Base-by-base conservation (phyloP, 1,140 invertebrate genomes). In the Amphibalanus amphitrite region DNA sequence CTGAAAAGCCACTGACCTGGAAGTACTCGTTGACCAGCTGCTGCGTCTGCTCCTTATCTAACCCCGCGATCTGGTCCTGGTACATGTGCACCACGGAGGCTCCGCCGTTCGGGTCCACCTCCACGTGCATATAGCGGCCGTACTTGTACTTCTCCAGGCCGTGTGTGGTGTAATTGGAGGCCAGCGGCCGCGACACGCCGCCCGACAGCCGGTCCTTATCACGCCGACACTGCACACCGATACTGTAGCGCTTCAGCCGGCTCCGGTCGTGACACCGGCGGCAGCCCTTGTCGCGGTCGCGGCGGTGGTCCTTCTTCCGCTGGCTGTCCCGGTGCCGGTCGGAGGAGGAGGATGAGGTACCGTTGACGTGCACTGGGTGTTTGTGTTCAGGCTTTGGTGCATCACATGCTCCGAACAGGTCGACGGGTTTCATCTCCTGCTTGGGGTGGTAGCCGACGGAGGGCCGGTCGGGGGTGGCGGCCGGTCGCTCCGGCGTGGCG, bases 51-150 rank as follows among this genome's bases (percentile, higher is more conserved):
- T 86, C 84, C 0, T 82, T 79, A 67, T 83, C 73, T n/a, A 98
- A 82, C 77, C 86, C 83, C 76, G 89, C 86, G 65, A 98, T 88
- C 81, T 98, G 92, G 76, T 95, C 88, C 80, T 97, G 93, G 81
- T 95, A 94, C 78, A 95, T 85, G 82, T 95, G 92, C 47, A 98
- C 86, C 15, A 96, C 88, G 59, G 88, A 86, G 3, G 93, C 95
- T 30, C 93, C 95, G n/a, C 96, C 96, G 83, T 98, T 98, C 0
- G 92, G 87, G 82, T 97, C 93, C 0, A 88, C 89, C 81, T 98
- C 95, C 75, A 96, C 85, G 74, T 91, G 87, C 78, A 93, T 90
- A 75, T 87, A 90, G 72, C 87, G 83, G 69, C 86, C 84, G 78
- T 89, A 91, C 76, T 88, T 90, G 28, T 72, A 73, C 69, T 72